These are phyloP conservation scores for Grallaria varia DNA, from an alignment of 2,113 vertebrate species.

Conservation along the genomic window DNA sequence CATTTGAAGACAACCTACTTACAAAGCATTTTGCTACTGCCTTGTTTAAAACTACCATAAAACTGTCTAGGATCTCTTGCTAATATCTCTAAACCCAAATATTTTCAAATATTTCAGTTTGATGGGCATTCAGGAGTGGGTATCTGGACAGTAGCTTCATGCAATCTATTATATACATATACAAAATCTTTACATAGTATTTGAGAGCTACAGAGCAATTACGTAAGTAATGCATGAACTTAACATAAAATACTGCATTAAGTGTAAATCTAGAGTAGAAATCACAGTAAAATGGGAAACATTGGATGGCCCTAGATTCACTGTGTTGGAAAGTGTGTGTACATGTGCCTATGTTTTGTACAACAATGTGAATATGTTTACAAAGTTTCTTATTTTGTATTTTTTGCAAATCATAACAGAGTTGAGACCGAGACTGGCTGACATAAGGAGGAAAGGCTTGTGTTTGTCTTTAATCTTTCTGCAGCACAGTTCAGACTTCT, in stretches of 20 bases:
- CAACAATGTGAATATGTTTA: background rate
- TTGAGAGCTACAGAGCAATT: background rate
- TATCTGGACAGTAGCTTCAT: background rate
- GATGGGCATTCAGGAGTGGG: background rate
- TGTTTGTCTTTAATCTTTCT: slow-evolving; percentile 85
- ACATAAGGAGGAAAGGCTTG: slow-evolving; percentile 75
- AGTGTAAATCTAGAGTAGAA: background rate
- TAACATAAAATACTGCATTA: background rate
- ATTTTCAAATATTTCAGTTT: background rate
- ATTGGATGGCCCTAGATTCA: background rate
- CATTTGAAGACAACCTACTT: background rate
- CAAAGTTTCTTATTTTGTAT: background rate
- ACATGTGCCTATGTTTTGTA: background rate
- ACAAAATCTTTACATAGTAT: background rate
- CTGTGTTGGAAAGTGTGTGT: background rate
- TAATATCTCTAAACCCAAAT: background rate
- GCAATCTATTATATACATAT: accelerated
- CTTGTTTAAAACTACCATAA: background rate
- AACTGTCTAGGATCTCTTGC: background rate
- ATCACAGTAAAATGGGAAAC: background rate
- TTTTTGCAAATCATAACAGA: slow-evolving; percentile 24
- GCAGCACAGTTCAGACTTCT: slow-evolving; percentile 73
- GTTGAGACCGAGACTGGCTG: slow-evolving; percentile 63
- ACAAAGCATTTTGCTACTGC: background rate
- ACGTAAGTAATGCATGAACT: background rate